phyloP scores from a whole-genome alignment of 2,113 vertebrate species.

The Trochalopteron elliotii region DNA sequence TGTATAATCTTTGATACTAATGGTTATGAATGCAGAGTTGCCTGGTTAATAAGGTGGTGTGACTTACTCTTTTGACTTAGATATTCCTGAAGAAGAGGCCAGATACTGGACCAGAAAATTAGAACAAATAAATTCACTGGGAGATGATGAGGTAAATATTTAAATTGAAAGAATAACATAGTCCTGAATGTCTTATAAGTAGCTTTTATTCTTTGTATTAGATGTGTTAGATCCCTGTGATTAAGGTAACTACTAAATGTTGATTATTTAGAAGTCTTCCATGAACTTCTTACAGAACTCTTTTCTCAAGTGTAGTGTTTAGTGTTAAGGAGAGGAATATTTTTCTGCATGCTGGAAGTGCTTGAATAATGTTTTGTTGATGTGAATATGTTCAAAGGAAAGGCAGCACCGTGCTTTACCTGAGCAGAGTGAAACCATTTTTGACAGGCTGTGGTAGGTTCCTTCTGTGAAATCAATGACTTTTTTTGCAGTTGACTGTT shows the following conservation, averaged over 20 bases:
- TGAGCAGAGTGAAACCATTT: neutral
- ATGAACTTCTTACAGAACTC: neutral
- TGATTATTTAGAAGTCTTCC: neutral
- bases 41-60: neutral
- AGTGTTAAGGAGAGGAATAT: neutral
- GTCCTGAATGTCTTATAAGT: neutral
- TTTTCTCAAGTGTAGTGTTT: neutral
- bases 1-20: neutral
- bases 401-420: neutral
- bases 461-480: neutral
- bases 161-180: neutral
- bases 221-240: neutral
- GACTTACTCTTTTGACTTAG: slow-evolving; percentile 68
- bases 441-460: neutral
- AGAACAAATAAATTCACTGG: slow-evolving; percentile 87
- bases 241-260: neutral
- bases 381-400: neutral
- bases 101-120: slow-evolving; percentile 93
- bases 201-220: neutral
- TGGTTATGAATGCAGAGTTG: neutral
- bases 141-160: slow-evolving; percentile 82
- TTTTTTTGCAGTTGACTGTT: neutral
- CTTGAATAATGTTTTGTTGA: neutral
- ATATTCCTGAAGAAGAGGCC: slow-evolving; percentile 98
- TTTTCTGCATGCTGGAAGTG: neutral